A percentile compares a stretch with the other conserved stretches of the same genome.
Evolutionary conservation across 2,113 vertebrate species (phyloP).

Genomic region (Alligator sinensis): DNA sequence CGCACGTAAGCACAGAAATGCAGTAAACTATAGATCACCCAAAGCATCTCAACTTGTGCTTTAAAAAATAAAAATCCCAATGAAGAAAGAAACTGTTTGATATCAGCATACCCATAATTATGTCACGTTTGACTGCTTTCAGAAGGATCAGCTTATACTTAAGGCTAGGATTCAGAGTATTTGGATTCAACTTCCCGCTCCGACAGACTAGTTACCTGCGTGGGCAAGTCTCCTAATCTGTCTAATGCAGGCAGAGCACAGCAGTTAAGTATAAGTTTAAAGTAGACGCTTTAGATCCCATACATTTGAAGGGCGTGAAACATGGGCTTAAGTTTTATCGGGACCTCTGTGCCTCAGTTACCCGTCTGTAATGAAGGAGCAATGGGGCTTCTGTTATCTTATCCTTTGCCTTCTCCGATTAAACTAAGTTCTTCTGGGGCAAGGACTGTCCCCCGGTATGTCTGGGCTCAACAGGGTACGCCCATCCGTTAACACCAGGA

Average conservation of each 20-base stretch:
- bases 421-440: not conserved
- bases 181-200: not conserved
- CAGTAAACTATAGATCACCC: accelerated
- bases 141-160: not conserved
- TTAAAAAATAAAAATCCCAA: not conserved
- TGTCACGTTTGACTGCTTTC: too few species aligned
- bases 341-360: not conserved
- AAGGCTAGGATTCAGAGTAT: not conserved
- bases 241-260: not conserved
- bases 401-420: not conserved
- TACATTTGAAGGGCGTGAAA: accelerated
- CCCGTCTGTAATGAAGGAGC: accelerated
- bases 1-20: not conserved
- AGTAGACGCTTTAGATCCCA: accelerated
- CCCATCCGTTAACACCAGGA: conserved; percentile 43
- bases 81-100: not conserved
- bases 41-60: not conserved
- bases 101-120: not conserved
- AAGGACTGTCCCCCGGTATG: conserved; percentile 15
- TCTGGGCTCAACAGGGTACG: not conserved
- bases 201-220: accelerated
- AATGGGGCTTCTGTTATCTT: not conserved
- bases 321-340: not conserved
- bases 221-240: not conserved
- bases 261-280: accelerated